These are phyloP conservation scores for Phalangium opilio DNA, from an alignment of 2,888 invertebrate species.

Conservation along the genomic window DNA sequence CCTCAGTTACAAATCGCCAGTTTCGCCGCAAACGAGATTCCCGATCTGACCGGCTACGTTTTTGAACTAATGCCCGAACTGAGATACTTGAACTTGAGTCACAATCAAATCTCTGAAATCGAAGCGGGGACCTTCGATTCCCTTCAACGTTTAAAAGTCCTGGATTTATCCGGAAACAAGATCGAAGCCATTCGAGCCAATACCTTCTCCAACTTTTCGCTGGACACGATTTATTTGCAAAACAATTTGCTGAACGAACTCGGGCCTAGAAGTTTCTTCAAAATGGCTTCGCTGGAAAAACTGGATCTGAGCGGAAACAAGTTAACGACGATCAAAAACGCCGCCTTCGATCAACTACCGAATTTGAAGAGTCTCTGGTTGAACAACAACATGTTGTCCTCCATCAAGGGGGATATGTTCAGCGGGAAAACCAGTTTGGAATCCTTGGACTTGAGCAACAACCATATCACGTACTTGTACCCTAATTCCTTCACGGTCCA, in stretches of 20 bases:
- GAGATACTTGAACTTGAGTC: conserved; percentile 56
- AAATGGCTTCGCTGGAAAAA: conserved; percentile 17
- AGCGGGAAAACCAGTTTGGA: conserved; percentile 28
- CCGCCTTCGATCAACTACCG: conserved; percentile 16
- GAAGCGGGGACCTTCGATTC: conserved; percentile 10
- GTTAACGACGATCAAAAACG: conserved; percentile 14
- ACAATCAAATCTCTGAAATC: conserved; percentile 53
- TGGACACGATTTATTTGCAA: conserved; percentile 22
- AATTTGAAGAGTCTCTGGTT: conserved; percentile 27
- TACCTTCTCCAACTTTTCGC: conserved; percentile 16
- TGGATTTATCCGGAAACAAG: conserved; percentile 15
- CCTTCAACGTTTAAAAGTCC: conserved; percentile 9
- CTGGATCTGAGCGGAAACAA: conserved; percentile 25
- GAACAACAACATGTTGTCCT: conserved; percentile 51
- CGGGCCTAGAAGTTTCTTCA: conserved; percentile 9
- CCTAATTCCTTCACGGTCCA: conserved; percentile 17
- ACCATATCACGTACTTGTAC: conserved; percentile 20
- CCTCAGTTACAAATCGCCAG: conserved; percentile 21
- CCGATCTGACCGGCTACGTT: conserved; percentile 21
- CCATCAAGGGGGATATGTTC: conserved; percentile 24
- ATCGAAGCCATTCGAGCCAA: conserved; percentile 42
- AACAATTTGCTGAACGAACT: conserved; percentile 16
- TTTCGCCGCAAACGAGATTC: conserved; percentile 23
- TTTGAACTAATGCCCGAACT: conserved; percentile 32
- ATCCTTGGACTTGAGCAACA: conserved; percentile 24